Evolutionary conservation across 1,140 invertebrate species (phyloP), one percentile per base, ranked within the genome.

Genomic region (Drosophila athabasca): DNA sequence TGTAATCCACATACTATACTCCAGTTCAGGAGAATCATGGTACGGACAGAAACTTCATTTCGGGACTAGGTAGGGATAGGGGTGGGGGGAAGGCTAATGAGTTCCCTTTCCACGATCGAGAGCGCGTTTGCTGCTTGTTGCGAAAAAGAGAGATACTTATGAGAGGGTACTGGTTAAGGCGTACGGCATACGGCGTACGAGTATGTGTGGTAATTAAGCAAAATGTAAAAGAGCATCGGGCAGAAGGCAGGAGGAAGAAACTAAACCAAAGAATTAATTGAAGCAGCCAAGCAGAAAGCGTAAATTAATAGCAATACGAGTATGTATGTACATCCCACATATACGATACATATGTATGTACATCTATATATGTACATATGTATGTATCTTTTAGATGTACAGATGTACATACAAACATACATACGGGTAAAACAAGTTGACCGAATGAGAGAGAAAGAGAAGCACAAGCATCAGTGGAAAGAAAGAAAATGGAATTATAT

Each of bases 231-330:
- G 80, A 76, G 74, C 52, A 60, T 54, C 35, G 64, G 55, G 62
- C 19, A 60, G 41, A n/a, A 26, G 22, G 43, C 24, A 26, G 24
- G 8, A 48, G 17, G 46, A 48, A 54, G 58, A 45, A 66, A 77
- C 64, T 70, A 65, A 78, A 76, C 69, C 51, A 88, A 83, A 70
- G 76, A 89, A 88, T 82, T 88, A 88, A 88, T 88, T 88, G 84
- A 88, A 78, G 76, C 83, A 88, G 71, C 83, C 79, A 78, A 87
- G 83, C 83, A 88, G 76, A 87, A 87, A 85, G 70, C 76, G 82
- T 82, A 79, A 87, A 87, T 85, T 77, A 67, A 80, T 77, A 73
- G 62, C 76, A 76, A 65, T 39, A 39, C 11, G 11, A 39, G 35
- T 69, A 62, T 53, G 53, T 44, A 57, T 31, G 55, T 54, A 51